Percentiles rank a stretch among this genome's conserved stretches.
phyloP scores from a whole-genome alignment of 2,888 invertebrate genomes.

The Biston betularia region DNA sequence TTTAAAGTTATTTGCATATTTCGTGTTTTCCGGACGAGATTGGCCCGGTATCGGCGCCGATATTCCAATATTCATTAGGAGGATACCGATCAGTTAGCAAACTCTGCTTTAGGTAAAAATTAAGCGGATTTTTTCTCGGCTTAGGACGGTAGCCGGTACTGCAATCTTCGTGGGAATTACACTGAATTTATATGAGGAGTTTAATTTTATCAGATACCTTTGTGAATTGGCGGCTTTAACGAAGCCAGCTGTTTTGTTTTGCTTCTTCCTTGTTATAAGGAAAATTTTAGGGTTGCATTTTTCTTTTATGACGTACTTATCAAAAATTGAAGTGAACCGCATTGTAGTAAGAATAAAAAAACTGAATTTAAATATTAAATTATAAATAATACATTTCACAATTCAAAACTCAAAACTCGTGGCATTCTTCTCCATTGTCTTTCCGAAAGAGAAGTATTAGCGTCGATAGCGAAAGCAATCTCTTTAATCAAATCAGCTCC shows the following conservation, averaged over 20 bases:
- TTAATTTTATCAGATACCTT: constrained; percentile 33
- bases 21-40: constrained; percentile 61
- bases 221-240: constrained; percentile 20
- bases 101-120: constrained; percentile 40
- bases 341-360: no score
- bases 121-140: constrained; percentile 32
- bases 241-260: constrained; percentile 21
- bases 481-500: constrained; percentile 35
- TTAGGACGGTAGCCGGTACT: constrained; percentile 23
- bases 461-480: constrained; percentile 27
- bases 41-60: constrained; percentile 49
- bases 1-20: constrained; percentile 75
- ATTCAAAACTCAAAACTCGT: background rate
- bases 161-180: constrained; percentile 26
- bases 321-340: background rate
- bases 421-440: constrained; percentile 10
- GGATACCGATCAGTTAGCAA: constrained; percentile 45
- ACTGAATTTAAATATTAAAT: no score
- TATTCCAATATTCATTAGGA: constrained; percentile 58
- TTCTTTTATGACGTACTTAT: background rate
- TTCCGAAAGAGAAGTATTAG: background rate
- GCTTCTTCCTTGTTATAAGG: background rate
- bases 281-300: constrained; percentile 1
- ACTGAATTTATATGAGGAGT: constrained; percentile 30
- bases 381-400: no score